Evolutionary conservation across 2,113 vertebrate species (phyloP).

Genomic region (Melanotaenia duboulayi): DNA sequence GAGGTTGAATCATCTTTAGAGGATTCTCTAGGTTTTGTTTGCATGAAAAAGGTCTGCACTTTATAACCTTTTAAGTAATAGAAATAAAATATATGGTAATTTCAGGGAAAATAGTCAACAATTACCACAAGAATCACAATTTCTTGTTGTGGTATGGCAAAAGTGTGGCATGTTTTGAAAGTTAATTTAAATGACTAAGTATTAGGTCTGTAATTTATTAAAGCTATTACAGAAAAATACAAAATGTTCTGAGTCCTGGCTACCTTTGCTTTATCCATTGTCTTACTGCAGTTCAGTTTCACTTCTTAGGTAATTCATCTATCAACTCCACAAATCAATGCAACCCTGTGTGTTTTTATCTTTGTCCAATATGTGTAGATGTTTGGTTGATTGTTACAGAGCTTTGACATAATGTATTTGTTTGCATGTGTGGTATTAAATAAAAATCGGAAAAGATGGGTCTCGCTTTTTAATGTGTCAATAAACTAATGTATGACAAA

Average conservation of each 20-base stretch:
- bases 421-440: slow-evolving; percentile 11
- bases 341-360: not conserved
- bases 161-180: slow-evolving; percentile 42
- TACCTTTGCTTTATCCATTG: not conserved
- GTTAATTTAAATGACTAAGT: slow-evolving; percentile 49
- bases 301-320: not conserved
- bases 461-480: not conserved
- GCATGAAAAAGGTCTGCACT: not conserved
- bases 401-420: not conserved
- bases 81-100: not conserved
- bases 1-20: not conserved
- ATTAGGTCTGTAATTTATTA: slow-evolving; percentile 20
- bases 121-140: not conserved
- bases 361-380: not conserved
- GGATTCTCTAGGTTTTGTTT: not conserved
- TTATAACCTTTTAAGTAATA: not conserved
- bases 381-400: not conserved
- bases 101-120: slow-evolving; percentile 6
- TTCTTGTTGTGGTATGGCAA: slow-evolving; percentile 7
- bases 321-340: not conserved
- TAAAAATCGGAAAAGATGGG: not conserved
- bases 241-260: not conserved
- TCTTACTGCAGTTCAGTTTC: not conserved
- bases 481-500: not conserved
- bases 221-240: not conserved